Base-by-base conservation (phyloP, 2,113 vertebrate species). In the Hydropotes inermis region DNA sequence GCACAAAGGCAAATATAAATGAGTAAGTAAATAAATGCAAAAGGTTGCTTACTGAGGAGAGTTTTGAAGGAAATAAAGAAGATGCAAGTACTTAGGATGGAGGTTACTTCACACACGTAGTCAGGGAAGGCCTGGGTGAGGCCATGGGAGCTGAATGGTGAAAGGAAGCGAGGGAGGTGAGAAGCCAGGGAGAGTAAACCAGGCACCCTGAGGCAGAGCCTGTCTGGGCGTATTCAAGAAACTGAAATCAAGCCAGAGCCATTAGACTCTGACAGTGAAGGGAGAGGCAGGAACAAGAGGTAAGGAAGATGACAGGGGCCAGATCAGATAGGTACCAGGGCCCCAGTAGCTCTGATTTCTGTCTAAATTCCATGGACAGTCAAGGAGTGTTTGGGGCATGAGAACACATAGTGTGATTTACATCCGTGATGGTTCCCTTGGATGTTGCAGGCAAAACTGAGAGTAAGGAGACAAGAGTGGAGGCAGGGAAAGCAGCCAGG, bases 231-330 rank as follows among this genome's bases (percentile, higher is more conserved):
- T 27, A 27, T 6, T 43, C 27, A 16, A 12, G 58, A 86, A 83
- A 61, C 78, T 45, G 28, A 81, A 50, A 90, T n/a, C 45, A 27
- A 52, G 33, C 27, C 27, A 57, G 6, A 85, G 91, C 15, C 23
- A 9, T 0, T 1, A 16, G 28, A 12, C 16, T 21, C 28, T 11
- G 12, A 54, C 11, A 54, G 45, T 0, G 21, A 50, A 55, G 54
- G 13, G 50, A 39, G 5, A 87, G 28, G 4, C 11, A 55, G 43
- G 13, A 87, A 25, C 54, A 55, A 55, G 64, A 36, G n/a, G 17
- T 4, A 30, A 30, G 25, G 78, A 83, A 43, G 78, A 30, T 0
- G 23, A 58, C 16, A 5, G 28, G 16, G 16, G 28, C n/a, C 43
- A 52, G 58, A 23, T 28, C 58, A 52, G 6, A 5, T 7, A 76